These are phyloP conservation scores for Pseudotriccus pelzelni DNA, from an alignment of 2,797 vertebrate species.

Conservation along the genomic window DNA sequence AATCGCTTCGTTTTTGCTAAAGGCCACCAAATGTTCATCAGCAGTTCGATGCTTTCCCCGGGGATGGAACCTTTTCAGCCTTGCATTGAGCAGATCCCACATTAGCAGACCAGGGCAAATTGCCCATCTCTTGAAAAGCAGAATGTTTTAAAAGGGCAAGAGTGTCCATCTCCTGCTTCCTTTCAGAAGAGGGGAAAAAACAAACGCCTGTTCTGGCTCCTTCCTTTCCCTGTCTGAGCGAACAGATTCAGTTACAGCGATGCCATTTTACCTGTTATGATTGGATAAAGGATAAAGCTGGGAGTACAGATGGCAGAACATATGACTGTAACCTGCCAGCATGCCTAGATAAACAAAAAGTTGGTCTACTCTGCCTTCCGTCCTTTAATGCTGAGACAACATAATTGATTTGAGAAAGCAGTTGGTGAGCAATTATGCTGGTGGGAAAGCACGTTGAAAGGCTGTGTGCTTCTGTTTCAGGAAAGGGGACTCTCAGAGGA, in stretches of 20 bases:
- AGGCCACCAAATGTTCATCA: constrained; percentile 75
- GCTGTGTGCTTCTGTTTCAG: neutral
- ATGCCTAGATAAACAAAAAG: constrained; percentile 58
- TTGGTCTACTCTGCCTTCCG: constrained; percentile 44
- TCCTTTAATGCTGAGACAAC: constrained; percentile 54
- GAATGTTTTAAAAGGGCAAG: constrained; percentile 66
- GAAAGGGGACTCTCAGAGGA: constrained; percentile 36
- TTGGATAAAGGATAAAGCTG: constrained; percentile 39
- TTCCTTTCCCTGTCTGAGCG: neutral
- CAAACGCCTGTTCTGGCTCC: constrained; percentile 17
- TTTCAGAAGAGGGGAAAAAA: neutral
- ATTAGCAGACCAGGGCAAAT: constrained; percentile 63
- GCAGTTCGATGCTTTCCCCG: constrained; percentile 54
- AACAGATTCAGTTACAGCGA: constrained; percentile 20
- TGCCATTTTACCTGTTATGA: constrained; percentile 61
- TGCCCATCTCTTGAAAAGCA: constrained; percentile 56
- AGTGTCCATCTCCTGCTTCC: constrained; percentile 55
- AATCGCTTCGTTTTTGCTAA: constrained; percentile 49
- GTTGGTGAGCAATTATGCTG: constrained; percentile 46
- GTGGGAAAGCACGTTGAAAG: constrained; percentile 11
- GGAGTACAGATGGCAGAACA: constrained; percentile 62
- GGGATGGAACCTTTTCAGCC: constrained; percentile 74
- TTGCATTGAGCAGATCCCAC: constrained; percentile 63
- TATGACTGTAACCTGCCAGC: constrained; percentile 64
- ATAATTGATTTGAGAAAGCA: constrained; percentile 63